A percentile compares a stretch with the other conserved stretches of the same genome.
phyloP scores from a whole-genome alignment of 2,113 vertebrate genomes.

The Grus americana region DNA sequence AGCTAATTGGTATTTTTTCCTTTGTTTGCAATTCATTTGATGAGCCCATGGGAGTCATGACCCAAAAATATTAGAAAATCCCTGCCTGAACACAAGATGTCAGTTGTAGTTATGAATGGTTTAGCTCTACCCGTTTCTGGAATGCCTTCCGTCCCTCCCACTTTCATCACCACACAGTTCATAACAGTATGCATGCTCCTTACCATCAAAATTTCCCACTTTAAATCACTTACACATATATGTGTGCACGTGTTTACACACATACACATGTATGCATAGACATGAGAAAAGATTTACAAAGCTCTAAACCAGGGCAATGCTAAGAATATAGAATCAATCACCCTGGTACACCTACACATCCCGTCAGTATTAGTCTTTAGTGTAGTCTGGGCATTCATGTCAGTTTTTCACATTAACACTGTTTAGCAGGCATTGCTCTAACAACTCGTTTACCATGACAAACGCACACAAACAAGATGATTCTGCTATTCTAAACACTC shows the following conservation, averaged over 20 bases:
- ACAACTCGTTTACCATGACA: not conserved
- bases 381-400: not conserved
- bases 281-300: not conserved
- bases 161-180: not conserved
- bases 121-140: not conserved
- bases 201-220: not conserved
- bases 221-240: not conserved
- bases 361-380: not conserved
- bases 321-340: not conserved
- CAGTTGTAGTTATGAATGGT: not conserved
- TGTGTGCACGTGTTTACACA: not conserved
- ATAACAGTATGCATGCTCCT: slow-evolving; percentile 21
- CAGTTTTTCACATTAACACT: slow-evolving; percentile 5
- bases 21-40: not conserved
- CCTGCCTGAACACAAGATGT: not conserved
- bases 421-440: not conserved
- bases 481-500: slow-evolving; percentile 31
- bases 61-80: not conserved
- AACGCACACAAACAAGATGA: not conserved
- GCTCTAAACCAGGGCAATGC: not conserved
- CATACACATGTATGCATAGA: not conserved
- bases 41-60: not conserved
- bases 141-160: slow-evolving; percentile 22
- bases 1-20: not conserved
- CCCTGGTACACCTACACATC: not conserved